A percentile compares a stretch with the other conserved stretches of the same genome.
These are phyloP conservation scores for Tyria jacobaeae DNA, from an alignment of 2,888 invertebrate genomes.

Conservation along the genomic window DNA sequence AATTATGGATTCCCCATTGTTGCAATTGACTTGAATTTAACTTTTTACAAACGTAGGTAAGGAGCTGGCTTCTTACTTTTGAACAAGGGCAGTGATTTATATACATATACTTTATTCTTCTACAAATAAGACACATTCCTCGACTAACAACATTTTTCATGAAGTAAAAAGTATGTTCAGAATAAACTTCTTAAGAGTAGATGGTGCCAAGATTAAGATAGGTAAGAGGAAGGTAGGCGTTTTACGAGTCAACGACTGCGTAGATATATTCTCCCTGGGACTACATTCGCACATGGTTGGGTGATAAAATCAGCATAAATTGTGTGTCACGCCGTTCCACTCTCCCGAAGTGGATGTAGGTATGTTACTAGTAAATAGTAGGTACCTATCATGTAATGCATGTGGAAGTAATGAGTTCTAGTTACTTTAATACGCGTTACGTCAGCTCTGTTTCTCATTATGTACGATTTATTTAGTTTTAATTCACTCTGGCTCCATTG, in stretches of 20 bases:
- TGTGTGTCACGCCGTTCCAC: slow-evolving; percentile 48
- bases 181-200: slow-evolving; percentile 47
- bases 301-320: slow-evolving; percentile 75
- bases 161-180: slow-evolving; percentile 9
- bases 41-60: too few relatives aligned
- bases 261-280: slow-evolving; percentile 55
- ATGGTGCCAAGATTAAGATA: slow-evolving; percentile 56
- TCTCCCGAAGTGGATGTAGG: slow-evolving; percentile 23
- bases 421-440: slow-evolving; percentile 55
- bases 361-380: slow-evolving; percentile 17
- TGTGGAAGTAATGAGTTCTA: slow-evolving; percentile 59
- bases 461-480: slow-evolving; percentile 39
- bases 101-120: background rate
- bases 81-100: too few relatives aligned
- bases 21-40: too few relatives aligned
- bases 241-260: slow-evolving; percentile 57
- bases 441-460: slow-evolving; percentile 31
- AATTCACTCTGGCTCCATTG: background rate
- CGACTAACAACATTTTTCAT: slow-evolving; percentile 1
- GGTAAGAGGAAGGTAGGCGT: slow-evolving; percentile 47
- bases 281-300: slow-evolving; percentile 58
- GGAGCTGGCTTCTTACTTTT: too few relatives aligned
- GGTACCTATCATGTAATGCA: slow-evolving; percentile 29
- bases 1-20: too few relatives aligned
- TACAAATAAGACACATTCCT: background rate